Conservation (phyloP, 2,888 invertebrate genomes). For the Conus canariensis region DNA sequence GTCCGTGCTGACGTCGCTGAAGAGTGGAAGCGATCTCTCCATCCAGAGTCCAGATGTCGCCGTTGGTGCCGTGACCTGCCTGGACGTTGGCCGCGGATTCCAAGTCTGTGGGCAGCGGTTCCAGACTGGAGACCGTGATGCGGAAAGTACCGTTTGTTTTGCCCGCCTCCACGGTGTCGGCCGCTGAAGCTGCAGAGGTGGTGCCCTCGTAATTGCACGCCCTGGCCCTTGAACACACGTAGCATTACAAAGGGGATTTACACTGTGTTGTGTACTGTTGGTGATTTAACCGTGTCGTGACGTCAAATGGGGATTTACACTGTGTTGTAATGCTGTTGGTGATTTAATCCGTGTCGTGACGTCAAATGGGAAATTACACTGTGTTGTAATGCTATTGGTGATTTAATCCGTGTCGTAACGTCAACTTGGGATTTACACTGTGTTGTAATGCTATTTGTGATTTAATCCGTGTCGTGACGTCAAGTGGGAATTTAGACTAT, state of each 20-base stretch:
- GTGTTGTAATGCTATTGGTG: too few relatives aligned
- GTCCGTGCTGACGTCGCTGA: slow-evolving; percentile 44
- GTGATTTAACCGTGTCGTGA: not conserved
- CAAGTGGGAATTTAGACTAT: too few relatives aligned
- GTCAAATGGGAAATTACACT: too few relatives aligned
- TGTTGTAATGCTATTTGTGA: not conserved
- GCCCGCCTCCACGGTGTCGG: slow-evolving; percentile 42
- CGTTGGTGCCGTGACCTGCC: slow-evolving; percentile 34
- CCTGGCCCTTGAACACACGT: slow-evolving; percentile 28
- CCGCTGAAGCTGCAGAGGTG: not conserved
- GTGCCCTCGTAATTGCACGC: slow-evolving; percentile 49
- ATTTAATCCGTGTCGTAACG: not conserved
- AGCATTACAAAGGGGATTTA: not conserved
- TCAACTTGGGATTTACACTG: not conserved
- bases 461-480: not conserved
- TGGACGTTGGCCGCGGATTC: slow-evolving; percentile 36
- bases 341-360: too few relatives aligned
- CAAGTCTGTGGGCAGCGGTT: slow-evolving; percentile 20
- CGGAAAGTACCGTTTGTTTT: slow-evolving; percentile 49
- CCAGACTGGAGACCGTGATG: slow-evolving; percentile 46
- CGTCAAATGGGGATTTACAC: too few relatives aligned
- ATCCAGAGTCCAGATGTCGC: slow-evolving; percentile 35
- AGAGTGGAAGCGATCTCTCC: slow-evolving; percentile 43
- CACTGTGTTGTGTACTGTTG: not conserved
- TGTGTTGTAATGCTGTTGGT: too few relatives aligned